Evolutionary conservation across 1,140 invertebrate species (phyloP), one percentile per base, ranked within the genome.

Genomic region (Antheraea pernyi): DNA sequence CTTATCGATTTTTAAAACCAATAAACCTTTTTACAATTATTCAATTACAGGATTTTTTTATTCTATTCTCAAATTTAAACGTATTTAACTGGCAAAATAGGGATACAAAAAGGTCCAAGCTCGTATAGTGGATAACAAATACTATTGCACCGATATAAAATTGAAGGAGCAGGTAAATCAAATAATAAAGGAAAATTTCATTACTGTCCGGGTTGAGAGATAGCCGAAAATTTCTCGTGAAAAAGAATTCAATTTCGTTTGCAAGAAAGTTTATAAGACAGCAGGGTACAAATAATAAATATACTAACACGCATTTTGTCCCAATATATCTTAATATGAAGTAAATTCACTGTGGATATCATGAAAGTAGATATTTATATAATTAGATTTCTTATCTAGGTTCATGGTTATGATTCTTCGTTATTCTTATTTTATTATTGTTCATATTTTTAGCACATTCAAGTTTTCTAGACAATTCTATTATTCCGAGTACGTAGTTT

Each of bases 111-210:
- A 53, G 46, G 46, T 53, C 16, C 46, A 53, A 16, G 7, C 39
- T 42, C 46, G 39, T 42, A 42, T n/a, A 53, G 13, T 53, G 16
- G 46, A 53, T 16, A 53, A 16, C 46, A 53, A 86, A 86, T 76
- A 79, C 76, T 81, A 83, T 89, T 84, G 75, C 80, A 75, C 69
- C 70, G 72, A 83, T 74, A 87, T 86, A 86, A 89, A 89, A 86
- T 82, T 83, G 77, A 74, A 79, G 77, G 82, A 84, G 72, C 75
- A 81, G 81, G 81, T 85, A 87, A 91, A 91, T 89, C 85, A 86
- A 91, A 89, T 91, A 89, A 91, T 82, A 87, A 82, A 85, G 86
- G 88, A 87, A 91, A 88, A 91, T 91, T 88, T 71, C 74, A 80
- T 91, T 88, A 89, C 78, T 59, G 80, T 77, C 81, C 78, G 78